Evolutionary conservation across 1,140 invertebrate species (phyloP), one percentile per base, ranked within the genome.

Genomic region (Rhyacophila brunnea): DNA sequence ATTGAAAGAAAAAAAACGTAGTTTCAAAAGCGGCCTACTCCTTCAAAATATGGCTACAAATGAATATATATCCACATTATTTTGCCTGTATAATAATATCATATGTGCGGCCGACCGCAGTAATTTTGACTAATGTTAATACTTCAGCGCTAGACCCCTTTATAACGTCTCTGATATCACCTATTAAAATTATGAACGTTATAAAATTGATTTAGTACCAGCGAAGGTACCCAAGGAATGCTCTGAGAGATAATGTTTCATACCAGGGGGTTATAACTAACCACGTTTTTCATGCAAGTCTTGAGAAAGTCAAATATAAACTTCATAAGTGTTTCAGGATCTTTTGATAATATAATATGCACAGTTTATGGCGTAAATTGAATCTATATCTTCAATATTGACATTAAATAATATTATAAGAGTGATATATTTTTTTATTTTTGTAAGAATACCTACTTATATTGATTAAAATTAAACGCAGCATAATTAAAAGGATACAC

Each of bases 71-170:
- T 59, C 49, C 57, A 51, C 43, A 59, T 59, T 51, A 59, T 38
- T 34, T 52, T 20, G 11, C 10, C 43, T 32, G 14, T 32, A 32
- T 49, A 23, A 44, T 17, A 11, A 17, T 19, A 44, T 20, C 43
- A 17, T 19, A 44, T 19, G 15, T 19, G 20, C n/a, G 43, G 20
- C 17, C 20, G 15, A 15, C 20, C 43, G 43, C 50, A 35, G 50
- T 60, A 60, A 60, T 60, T 60, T 60, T 54, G 58, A 60, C 58
- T 54, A 60, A 60, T 60, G 58, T 60, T 46, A 60, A 60, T 54
- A 42, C 58, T 53, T 32, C 40, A 44, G 48, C 58, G 36, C 19
- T 53, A 53, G 36, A 49, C 51, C 49, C 48, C 57, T 18, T 42
- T 56, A 59, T 42, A 59, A 42, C 47, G 48, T 48, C 38, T 43